Base-by-base conservation (phyloP, 2,113 vertebrate species). In the Sialia sialis region DNA sequence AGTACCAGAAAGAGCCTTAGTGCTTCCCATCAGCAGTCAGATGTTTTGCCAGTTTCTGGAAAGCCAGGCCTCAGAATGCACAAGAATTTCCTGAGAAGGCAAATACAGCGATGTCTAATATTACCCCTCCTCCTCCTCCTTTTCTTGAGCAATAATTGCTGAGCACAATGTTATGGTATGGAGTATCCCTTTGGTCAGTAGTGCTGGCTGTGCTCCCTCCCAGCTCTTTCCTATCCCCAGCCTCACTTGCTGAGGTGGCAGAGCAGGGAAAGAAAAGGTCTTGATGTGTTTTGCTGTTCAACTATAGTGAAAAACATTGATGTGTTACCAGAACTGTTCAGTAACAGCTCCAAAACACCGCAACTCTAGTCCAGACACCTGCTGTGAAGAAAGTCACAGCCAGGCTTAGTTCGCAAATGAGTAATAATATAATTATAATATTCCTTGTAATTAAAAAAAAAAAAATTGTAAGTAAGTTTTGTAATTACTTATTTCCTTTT, bases 111-210 rank as follows among this genome's bases (percentile, higher is more conserved):
- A 4, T 30, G 13, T 9, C 21, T 76, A 15, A 66, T 1, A 4
- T 56, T 67, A 7, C 11, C 2, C 34, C 7, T 4, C 9, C 56
- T 85, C 19, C 13, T 44, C 16, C 16, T 36, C 12, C 48, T 48
- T 43, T 72, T 12, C 63, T n/a, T 26, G 7, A 67, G 20, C 17
- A 7, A 59, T 80, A 67, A 7, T 39, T 88, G 55, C 59, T 66
- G 48, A 80, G 46, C 58, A 22, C 2, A 5, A 0, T 4, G 1
- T 20, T 63, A 12, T 0, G 15, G 11, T 73, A 3, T 27, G n/a
- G 44, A 68, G 51, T n/a, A 48, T 70, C 39, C 29, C n/a, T 56
- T 48, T 48, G 48, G 23, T 70, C 43, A 77, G 9, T 11, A 41
- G 5, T 25, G 36, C 36, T 74, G n/a, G 17, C 58, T 75, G 23